Percentiles rank a stretch among this genome's conserved stretches.
phyloP scores from a whole-genome alignment of 2,113 vertebrate genomes.

The Desmodus rotundus region DNA sequence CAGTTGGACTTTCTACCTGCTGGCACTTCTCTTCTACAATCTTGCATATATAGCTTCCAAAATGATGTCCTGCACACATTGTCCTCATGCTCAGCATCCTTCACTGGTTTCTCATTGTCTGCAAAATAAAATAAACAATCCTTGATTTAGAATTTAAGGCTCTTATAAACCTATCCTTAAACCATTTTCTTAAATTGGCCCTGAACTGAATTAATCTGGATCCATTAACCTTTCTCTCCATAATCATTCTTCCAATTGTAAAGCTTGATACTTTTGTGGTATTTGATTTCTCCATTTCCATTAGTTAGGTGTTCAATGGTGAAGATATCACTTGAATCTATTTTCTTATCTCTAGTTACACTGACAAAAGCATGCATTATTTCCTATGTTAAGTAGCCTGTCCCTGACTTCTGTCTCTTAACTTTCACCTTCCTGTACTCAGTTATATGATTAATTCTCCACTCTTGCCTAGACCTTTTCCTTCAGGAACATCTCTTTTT shows the following conservation, averaged over 20 bases:
- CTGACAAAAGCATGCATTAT: neutral
- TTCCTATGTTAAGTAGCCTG: neutral
- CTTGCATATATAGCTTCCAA: neutral
- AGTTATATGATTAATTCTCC: neutral
- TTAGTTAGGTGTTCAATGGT: neutral
- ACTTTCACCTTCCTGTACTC: neutral
- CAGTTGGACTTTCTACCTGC: neutral
- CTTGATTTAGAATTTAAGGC: neutral
- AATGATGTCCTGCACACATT: neutral
- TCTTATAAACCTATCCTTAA: neutral
- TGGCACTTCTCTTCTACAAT: neutral
- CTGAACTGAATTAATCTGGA: neutral
- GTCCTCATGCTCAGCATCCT: neutral
- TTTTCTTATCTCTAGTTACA: neutral
- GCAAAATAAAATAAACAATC: neutral
- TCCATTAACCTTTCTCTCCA: neutral
- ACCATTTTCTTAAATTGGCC: neutral
- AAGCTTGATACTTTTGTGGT: neutral
- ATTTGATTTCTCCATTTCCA: neutral
- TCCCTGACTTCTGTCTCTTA: neutral
- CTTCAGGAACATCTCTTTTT: neutral
- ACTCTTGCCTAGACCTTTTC: neutral
- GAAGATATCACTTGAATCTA: neutral
- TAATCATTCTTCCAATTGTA: neutral
- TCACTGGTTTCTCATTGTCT: neutral